Conservation (phyloP, 2,888 invertebrate species). For the Andrena trimmerana region DNA sequence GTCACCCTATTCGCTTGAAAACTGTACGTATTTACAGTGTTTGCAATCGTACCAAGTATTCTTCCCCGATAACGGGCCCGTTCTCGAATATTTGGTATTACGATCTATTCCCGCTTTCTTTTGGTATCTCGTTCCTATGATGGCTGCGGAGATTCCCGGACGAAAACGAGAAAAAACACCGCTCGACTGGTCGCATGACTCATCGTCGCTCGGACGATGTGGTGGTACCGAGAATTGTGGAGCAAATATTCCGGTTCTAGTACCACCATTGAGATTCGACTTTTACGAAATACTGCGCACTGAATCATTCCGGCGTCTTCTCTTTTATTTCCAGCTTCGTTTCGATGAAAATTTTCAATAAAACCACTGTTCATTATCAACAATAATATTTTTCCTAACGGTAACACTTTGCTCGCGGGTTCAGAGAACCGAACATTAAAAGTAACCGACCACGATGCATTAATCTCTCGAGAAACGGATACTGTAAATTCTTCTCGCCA, state of each 20-base stretch:
- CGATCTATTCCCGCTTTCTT: slow-evolving; percentile 9
- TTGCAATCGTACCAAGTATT: too few species aligned
- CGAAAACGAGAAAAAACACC: slow-evolving; percentile 47
- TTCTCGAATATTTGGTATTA: background rate
- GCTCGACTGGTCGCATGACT: slow-evolving; percentile 41
- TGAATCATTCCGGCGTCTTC: background rate
- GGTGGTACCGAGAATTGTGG: slow-evolving; percentile 49
- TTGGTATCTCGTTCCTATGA: slow-evolving; percentile 42
- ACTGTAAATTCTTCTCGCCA: background rate
- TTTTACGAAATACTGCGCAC: background rate
- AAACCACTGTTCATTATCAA: background rate
- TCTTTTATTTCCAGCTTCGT: background rate
- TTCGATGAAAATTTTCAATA: background rate
- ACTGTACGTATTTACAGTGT: background rate
- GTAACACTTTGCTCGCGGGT: background rate
- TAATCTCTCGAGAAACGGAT: background rate
- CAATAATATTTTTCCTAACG: background rate
- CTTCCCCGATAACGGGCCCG: too few species aligned
- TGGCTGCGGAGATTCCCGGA: slow-evolving; percentile 50
- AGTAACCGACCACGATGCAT: background rate
- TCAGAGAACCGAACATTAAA: background rate
- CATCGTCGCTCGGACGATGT: slow-evolving; percentile 46
- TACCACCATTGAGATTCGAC: slow-evolving; percentile 19
- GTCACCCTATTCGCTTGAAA: background rate
- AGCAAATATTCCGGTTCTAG: slow-evolving; percentile 54